phyloP scores from a whole-genome alignment of 2,113 vertebrate genomes.

The Ceratotherium simum region DNA sequence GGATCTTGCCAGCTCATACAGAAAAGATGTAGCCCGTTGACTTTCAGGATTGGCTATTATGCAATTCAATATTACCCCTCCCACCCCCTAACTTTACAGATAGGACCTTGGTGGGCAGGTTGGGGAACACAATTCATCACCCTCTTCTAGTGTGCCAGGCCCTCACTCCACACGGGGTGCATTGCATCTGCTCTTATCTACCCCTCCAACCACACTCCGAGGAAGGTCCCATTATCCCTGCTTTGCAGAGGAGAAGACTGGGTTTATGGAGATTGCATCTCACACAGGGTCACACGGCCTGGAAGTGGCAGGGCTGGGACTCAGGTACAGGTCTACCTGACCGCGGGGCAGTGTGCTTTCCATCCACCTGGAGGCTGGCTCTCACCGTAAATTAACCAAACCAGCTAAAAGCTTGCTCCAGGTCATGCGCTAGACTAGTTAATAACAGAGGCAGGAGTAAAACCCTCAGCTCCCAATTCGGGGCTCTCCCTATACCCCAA shows the following conservation, averaged over 20 bases:
- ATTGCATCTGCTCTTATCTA: not conserved
- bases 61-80: not conserved
- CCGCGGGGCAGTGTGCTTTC: too few species aligned
- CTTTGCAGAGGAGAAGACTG: not conserved
- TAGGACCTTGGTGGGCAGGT: not conserved
- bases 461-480: not conserved
- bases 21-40: not conserved
- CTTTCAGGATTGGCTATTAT: not conserved
- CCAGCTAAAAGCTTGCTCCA: not conserved
- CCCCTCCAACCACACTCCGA: not conserved
- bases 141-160: fast-evolving
- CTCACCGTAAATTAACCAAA: fast-evolving
- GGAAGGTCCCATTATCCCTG: not conserved
- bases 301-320: not conserved
- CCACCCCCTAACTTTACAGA: not conserved
- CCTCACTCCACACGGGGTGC: not conserved
- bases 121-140: not conserved
- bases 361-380: not conserved
- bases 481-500: not conserved
- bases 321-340: not conserved
- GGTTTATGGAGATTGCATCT: not conserved
- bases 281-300: not conserved
- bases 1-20: not conserved
- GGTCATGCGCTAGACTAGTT: not conserved
- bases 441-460: not conserved